A percentile compares a stretch with the other conserved stretches of the same genome.
Evolutionary conservation across 2,888 invertebrate genomes (phyloP).

Genomic region (Drosophila ezoana): DNA sequence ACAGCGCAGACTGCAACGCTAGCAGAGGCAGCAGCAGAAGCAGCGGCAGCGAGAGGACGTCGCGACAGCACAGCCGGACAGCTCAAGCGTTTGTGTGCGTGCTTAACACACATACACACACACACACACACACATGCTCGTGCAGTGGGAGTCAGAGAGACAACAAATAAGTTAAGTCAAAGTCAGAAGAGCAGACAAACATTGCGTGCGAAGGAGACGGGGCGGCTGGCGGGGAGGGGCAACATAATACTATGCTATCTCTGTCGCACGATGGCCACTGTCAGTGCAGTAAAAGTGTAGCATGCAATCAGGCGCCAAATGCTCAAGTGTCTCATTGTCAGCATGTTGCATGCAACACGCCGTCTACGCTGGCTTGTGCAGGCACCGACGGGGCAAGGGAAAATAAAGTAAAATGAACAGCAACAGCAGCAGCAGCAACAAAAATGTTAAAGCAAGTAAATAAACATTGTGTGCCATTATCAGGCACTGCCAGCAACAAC

Average conservation of each 20-base stretch:
- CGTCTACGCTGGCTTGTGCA: conserved; percentile 9
- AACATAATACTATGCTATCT: conserved; percentile 7
- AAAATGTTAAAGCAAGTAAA: conserved; percentile 76
- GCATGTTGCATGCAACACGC: conserved; percentile 70
- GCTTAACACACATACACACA: conserved; percentile 24
- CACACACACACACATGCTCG: conserved; percentile 30
- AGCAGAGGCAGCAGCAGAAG: conserved; percentile 14
- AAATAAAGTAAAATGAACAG: conserved; percentile 67
- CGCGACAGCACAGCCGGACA: conserved; percentile 21
- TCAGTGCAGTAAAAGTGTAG: conserved; percentile 48
- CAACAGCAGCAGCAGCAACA: conserved; percentile 41
- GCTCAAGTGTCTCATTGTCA: conserved; percentile 79
- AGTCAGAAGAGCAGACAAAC: conserved; percentile 74
- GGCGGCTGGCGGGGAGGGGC: background rate
- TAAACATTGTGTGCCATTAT: conserved; percentile 78
- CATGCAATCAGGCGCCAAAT: conserved; percentile 78
- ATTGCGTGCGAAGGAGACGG: conserved; percentile 39
- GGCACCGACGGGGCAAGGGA: conserved; percentile 39
- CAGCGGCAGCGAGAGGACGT: background rate
- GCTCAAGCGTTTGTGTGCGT: conserved; percentile 8
- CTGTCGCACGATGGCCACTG: conserved; percentile 31
- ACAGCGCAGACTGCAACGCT: conserved; percentile 31
- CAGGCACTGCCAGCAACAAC: conserved; percentile 69
- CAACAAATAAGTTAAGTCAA: conserved; percentile 80
- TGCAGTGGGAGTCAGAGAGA: conserved; percentile 35